Evolutionary conservation across 2,888 invertebrate species (phyloP), one percentile per base, ranked within the genome.

Genomic region (Schizaphis graminum): DNA sequence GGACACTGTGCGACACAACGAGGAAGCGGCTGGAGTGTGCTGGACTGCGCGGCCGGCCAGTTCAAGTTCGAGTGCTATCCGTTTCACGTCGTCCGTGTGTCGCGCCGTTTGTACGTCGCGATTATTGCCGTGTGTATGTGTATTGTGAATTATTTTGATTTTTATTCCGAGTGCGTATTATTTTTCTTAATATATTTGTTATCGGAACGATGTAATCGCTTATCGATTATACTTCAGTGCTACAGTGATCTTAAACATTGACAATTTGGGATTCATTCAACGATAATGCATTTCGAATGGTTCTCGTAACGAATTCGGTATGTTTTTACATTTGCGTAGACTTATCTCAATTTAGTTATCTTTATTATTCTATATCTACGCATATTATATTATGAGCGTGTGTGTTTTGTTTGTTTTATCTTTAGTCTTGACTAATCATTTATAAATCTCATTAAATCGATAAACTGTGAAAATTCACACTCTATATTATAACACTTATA

Each of bases 31-130:
- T 61, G 93, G 89, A 91, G 67, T 28, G 88, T 35, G 85, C 44
- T 28, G 61, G 44, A 67, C 28, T 47, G 61, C 41, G n/a, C 77
- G 35, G 49, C n/a, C 84, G 44, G 44, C 41, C 89, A 93, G 93
- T 93, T 93, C 93, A 93, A 94, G 94, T 94, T 94, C 94, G 91
- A 41, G 91, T 86, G 89, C 28, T 86, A 35, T 87, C 5, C 28
- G 89, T 91, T 24, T 41, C 8, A 28, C 7, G 28, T 44, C 91
- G 28, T 11, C 13, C 56, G 89, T 41, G 1, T 7, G 24, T 77
- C 84, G 86, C 49, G 35, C 11, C 35, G 35, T 47, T 0, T n/a
- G 92, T 88, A 16, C 56, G 89, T 56, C 77, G 77, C 77, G 35
- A 77, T 35, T 77, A 21, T 77, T 90, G 28, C 47, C 47, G 2